These are phyloP conservation scores for Cromileptes altivelis DNA, from an alignment of 2,113 vertebrate genomes.

Conservation along the genomic window DNA sequence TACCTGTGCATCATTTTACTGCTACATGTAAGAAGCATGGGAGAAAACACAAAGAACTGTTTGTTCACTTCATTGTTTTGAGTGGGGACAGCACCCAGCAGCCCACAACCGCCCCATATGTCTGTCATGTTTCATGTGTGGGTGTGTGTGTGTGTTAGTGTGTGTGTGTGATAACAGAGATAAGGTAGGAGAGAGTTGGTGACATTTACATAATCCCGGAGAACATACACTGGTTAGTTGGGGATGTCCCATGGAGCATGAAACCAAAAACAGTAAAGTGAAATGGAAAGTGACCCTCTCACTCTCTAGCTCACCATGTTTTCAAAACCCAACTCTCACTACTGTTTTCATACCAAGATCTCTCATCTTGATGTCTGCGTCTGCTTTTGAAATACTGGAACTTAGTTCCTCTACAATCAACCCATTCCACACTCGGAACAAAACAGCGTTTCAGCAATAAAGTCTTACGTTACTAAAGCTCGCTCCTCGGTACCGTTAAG, in stretches of 20 bases:
- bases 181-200: slow-evolving; percentile 44
- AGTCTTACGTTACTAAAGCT: not conserved
- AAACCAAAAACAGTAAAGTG: slow-evolving; percentile 64
- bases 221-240: slow-evolving; percentile 39
- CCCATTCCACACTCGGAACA: not conserved
- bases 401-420: not conserved
- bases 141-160: slow-evolving; percentile 3
- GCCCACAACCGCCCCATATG: slow-evolving; percentile 10
- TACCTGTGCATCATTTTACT: not conserved
- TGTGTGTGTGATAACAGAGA: slow-evolving; percentile 15
- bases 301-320: not conserved
- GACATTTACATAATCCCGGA: slow-evolving; percentile 62
- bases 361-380: slow-evolving; percentile 6
- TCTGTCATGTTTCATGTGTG: slow-evolving; percentile 19
- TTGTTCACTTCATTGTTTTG: slow-evolving; percentile 7
- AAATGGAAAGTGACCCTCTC: slow-evolving; percentile 58
- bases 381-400: slow-evolving; percentile 1
- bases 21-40: not conserved
- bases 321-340: slow-evolving; percentile 49
- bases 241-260: slow-evolving; percentile 67
- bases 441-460: not conserved
- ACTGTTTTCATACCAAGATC: slow-evolving; percentile 13
- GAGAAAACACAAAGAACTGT: not conserved
- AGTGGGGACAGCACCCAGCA: slow-evolving; percentile 65
- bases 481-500: too few species aligned